Conservation (phyloP, 2,797 vertebrate species). For the Sandelia bainsii region DNA sequence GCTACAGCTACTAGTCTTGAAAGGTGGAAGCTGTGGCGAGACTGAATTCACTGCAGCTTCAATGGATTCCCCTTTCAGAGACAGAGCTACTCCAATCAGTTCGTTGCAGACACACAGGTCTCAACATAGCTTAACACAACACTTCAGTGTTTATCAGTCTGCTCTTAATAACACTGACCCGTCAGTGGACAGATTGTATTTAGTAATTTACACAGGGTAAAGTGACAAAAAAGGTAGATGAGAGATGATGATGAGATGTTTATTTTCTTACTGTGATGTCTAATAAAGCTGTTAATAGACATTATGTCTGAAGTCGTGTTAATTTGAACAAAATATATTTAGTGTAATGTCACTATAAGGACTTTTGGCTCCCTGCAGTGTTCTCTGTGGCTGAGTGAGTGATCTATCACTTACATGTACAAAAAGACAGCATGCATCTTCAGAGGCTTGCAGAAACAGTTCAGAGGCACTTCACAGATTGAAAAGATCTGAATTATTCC, state of each 20-base stretch:
- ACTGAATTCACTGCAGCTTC: background rate
- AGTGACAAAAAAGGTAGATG: no score
- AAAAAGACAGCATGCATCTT: slow-evolving; percentile 25
- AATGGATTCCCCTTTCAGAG: background rate
- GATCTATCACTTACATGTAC: slow-evolving; percentile 24
- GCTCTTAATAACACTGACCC: background rate
- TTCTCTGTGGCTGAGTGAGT: background rate
- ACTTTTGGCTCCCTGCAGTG: slow-evolving; percentile 19
- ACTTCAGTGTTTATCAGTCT: background rate
- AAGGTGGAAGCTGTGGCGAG: background rate
- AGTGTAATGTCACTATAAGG: slow-evolving; percentile 10
- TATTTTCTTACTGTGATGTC: no score
- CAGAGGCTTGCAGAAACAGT: slow-evolving; percentile 8
- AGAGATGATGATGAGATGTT: no score
- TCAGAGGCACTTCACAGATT: slow-evolving; percentile 3
- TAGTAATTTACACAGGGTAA: no score
- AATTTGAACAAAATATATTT: slow-evolving; percentile 10
- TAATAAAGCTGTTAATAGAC: background rate
- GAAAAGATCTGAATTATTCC: slow-evolving; percentile 13
- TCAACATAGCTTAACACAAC: background rate
- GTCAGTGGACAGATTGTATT: background rate
- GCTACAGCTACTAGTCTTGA: no score
- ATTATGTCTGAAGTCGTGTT: background rate
- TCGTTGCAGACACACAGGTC: background rate
- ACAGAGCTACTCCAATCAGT: background rate